Evolutionary conservation across 2,888 invertebrate genomes (phyloP).

Genomic region (Drosophila gaucha): DNA sequence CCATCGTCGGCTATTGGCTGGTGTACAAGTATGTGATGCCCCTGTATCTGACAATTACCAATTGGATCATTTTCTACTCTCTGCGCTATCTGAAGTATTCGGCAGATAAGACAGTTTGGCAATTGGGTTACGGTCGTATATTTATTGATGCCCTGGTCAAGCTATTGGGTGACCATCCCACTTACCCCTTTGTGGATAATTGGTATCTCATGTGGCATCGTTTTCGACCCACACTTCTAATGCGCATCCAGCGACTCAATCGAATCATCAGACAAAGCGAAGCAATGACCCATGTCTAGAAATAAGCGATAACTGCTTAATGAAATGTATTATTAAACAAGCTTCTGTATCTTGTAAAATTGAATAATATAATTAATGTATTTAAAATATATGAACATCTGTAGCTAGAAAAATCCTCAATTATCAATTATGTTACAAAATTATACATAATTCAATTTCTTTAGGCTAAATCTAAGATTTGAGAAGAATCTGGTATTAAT

Average conservation of each 20-base stretch:
- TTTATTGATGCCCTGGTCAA: conserved; percentile 51
- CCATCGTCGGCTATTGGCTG: conserved; percentile 58
- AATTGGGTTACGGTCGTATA: conserved; percentile 18
- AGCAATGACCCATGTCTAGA: too few species aligned
- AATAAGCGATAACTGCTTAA: too few species aligned
- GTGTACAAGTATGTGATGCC: conserved; percentile 64
- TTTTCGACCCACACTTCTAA: conserved; percentile 28
- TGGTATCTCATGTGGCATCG: conserved; percentile 60
- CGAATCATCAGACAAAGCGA: too few species aligned
- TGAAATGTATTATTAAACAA: too few species aligned
- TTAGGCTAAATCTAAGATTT: too few species aligned
- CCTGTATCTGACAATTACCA: conserved; percentile 37
- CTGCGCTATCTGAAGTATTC: conserved; percentile 43
- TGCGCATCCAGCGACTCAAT: conserved; percentile 30
- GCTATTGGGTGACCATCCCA: conserved; percentile 32
- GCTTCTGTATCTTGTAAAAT: too few species aligned
- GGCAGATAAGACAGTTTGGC: conserved; percentile 40
- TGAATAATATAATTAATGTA: too few species aligned
- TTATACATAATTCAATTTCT: too few species aligned
- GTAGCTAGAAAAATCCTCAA: too few species aligned
- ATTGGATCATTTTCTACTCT: conserved; percentile 49
- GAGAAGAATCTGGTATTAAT: too few species aligned
- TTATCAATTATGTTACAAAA: too few species aligned
- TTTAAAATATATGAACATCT: too few species aligned
- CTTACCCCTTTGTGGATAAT: conserved; percentile 49